A percentile compares a stretch with the other conserved stretches of the same genome.
These are phyloP conservation scores for Oreochromis niloticus DNA, from an alignment of 2,113 vertebrate species.

Conservation along the genomic window DNA sequence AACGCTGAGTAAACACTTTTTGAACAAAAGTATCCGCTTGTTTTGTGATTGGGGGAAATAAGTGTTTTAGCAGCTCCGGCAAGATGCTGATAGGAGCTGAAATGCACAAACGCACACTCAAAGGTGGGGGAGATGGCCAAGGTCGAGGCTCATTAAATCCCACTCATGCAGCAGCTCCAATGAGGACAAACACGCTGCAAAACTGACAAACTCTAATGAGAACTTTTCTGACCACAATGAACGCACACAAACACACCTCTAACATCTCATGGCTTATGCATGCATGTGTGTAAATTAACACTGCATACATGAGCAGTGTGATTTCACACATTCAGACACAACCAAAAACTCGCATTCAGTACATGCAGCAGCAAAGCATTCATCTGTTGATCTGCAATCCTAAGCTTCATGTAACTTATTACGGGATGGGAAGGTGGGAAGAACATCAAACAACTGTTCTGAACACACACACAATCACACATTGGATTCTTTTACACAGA, in stretches of 20 bases:
- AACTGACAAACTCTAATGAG: neutral
- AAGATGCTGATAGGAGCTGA: neutral
- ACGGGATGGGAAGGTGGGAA: constrained; percentile 16
- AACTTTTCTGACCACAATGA: neutral
- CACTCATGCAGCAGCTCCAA: constrained; percentile 29
- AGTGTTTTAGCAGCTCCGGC: neutral
- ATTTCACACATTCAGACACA: neutral
- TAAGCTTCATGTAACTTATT: constrained; percentile 43
- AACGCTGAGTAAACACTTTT: neutral
- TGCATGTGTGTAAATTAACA: neutral
- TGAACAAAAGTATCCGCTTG: neutral
- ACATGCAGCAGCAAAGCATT: constrained; percentile 5
- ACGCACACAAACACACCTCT: neutral
- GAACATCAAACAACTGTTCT: constrained; percentile 18
- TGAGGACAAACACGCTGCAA: constrained; percentile 21
- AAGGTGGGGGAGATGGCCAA: constrained; percentile 32
- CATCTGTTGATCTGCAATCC: constrained; percentile 63
- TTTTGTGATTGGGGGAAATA: neutral
- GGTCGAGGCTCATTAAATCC: constrained; percentile 53
- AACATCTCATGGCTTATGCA: neutral
- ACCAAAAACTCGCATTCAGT: neutral
- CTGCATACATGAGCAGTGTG: neutral
- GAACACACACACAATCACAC: neutral
- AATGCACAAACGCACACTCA: neutral
- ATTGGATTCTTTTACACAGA: neutral